These are phyloP conservation scores for Drosophila koepferae DNA, from an alignment of 2,888 invertebrate species.

Conservation along the genomic window DNA sequence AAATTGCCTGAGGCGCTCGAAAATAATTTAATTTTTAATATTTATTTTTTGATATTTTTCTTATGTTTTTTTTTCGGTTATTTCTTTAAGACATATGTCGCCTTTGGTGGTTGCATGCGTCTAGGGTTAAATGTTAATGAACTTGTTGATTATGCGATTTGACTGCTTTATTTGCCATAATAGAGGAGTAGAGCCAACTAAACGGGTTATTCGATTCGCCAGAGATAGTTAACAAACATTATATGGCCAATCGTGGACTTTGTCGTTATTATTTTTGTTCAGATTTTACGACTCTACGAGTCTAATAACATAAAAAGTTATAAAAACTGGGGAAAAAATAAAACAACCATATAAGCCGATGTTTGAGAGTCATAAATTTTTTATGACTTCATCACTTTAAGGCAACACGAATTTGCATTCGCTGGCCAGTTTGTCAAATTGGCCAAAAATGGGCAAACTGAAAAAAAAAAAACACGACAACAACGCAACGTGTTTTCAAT, in stretches of 20 bases:
- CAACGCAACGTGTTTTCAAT: conserved; percentile 70
- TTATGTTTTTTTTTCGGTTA: conserved; percentile 26
- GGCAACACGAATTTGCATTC: conserved; percentile 65
- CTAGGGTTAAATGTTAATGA: conserved; percentile 83
- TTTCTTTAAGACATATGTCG: conserved; percentile 37
- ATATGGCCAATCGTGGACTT: conserved; percentile 22
- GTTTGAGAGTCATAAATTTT: conserved; percentile 64
- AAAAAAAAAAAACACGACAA: conserved; percentile 1
- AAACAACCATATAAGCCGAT: conserved; percentile 15
- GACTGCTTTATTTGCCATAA: conserved; percentile 76
- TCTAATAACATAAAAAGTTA: conserved; percentile 11
- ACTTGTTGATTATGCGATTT: conserved; percentile 82
- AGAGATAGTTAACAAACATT: conserved; percentile 23
- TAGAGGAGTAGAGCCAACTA: conserved; percentile 25
- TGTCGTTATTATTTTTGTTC: conserved; percentile 17
- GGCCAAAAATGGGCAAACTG: conserved; percentile 14
- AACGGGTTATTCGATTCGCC: conserved; percentile 54
- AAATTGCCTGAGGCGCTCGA: conserved; percentile 44
- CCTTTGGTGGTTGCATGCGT: conserved; percentile 51
- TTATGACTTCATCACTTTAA: conserved; percentile 75
- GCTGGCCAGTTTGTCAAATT: conserved; percentile 49
- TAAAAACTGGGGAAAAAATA: conserved; percentile 13
- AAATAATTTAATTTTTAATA: conserved; percentile 58
- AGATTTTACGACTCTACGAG: conserved; percentile 33
- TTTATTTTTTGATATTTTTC: conserved; percentile 40